These are phyloP conservation scores for Embidobia sp. DNA, from an alignment of 2,888 invertebrate genomes.

Conservation along the genomic window DNA sequence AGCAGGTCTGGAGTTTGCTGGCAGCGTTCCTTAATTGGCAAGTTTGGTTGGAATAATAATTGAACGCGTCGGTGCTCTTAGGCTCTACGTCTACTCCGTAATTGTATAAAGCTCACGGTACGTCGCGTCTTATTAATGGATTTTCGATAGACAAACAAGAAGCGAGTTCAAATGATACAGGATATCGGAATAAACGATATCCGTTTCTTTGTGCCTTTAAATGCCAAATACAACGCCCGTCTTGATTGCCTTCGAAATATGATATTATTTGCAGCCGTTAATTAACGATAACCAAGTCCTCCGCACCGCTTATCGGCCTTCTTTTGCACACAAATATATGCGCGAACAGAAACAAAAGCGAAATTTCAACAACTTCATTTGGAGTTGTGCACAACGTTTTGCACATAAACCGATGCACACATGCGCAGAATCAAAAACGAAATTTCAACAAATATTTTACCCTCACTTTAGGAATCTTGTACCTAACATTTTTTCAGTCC, in stretches of 20 bases:
- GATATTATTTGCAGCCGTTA: slow-evolving; percentile 58
- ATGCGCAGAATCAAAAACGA: no score
- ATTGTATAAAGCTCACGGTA: slow-evolving; percentile 59
- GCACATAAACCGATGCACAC: no score
- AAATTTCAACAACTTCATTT: slow-evolving; percentile 31
- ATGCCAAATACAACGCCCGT: slow-evolving; percentile 43
- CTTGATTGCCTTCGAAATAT: slow-evolving; percentile 64
- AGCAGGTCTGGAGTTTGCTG: no score
- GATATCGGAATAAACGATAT: slow-evolving; percentile 61
- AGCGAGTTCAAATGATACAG: slow-evolving; percentile 42
- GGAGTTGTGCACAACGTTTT: no score
- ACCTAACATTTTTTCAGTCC: no score
- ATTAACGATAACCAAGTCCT: slow-evolving; percentile 58
- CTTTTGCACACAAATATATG: not conserved
- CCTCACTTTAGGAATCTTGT: no score
- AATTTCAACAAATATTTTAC: no score
- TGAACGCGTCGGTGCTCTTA: slow-evolving; percentile 48
- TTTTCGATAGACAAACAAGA: slow-evolving; percentile 61
- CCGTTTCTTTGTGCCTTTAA: slow-evolving; percentile 51
- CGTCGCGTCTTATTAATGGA: slow-evolving; percentile 63
- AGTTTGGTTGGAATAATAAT: slow-evolving; percentile 62
- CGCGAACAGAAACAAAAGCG: slow-evolving; percentile 1
- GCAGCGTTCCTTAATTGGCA: slow-evolving; percentile 55
- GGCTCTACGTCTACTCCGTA: slow-evolving; percentile 57
- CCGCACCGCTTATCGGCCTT: not conserved